Percentiles rank a stretch among this genome's conserved stretches.
Conservation (phyloP, 30 jellyfish, hydroid and myxozoan species). For the Mastigias papua region DNA sequence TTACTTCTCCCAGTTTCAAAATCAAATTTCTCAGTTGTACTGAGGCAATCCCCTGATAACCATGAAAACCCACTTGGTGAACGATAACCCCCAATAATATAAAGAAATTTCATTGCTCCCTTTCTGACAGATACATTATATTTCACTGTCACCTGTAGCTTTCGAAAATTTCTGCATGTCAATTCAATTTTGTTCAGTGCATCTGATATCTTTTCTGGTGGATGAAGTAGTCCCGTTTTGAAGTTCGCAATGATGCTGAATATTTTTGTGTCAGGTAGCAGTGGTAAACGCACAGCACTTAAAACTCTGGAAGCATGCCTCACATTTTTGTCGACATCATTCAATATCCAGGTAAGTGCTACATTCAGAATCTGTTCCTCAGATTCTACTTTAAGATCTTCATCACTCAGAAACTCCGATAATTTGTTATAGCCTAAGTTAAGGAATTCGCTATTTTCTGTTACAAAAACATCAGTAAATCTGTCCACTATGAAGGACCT, state of each 20-base stretch:
- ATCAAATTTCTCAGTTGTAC: constrained; percentile 68
- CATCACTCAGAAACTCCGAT: constrained; percentile 39
- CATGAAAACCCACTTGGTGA: constrained; percentile 74
- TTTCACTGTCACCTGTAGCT: constrained; percentile 53
- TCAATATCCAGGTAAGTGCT: constrained; percentile 53
- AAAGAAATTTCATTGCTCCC: constrained; percentile 67
- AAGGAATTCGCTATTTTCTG: constrained; percentile 57
- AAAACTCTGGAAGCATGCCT: constrained; percentile 38
- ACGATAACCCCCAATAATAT: constrained; percentile 70
- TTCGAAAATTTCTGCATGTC: constrained; percentile 57
- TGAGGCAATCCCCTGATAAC: constrained; percentile 69
- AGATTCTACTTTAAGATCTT: constrained; percentile 63
- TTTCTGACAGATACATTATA: constrained; percentile 37
- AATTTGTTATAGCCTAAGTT: constrained; percentile 20
- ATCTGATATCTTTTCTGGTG: neutral
- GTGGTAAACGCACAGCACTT: constrained; percentile 48
- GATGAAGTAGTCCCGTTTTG: neutral
- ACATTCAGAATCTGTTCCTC: constrained; percentile 51
- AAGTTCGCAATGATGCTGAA: neutral
- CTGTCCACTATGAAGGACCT: constrained; percentile 20
- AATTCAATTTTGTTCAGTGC: constrained; percentile 26
- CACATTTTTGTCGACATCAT: constrained; percentile 2
- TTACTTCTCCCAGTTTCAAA: constrained; percentile 55
- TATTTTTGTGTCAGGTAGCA: constrained; percentile 21
- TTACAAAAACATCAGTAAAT: constrained; percentile 46